phyloP scores from a whole-genome alignment of 2,113 vertebrate species.

The Melanostigma gelatinosum region DNA sequence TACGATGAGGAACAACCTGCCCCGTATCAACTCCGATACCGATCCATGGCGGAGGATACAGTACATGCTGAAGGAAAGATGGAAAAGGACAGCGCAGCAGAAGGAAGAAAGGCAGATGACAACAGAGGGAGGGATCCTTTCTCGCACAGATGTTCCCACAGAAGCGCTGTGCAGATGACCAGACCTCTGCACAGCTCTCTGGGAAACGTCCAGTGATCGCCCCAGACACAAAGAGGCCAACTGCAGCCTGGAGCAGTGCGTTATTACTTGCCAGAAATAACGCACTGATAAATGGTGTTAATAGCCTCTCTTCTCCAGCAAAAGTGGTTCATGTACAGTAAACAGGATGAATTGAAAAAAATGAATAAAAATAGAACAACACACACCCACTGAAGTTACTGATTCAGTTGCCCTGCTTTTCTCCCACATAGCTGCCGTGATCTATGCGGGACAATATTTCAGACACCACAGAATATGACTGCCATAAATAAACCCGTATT shows the following conservation, averaged over 20 bases:
- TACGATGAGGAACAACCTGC: not conserved
- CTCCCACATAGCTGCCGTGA: constrained; percentile 44
- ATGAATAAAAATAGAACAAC: not conserved
- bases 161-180: constrained; percentile 38
- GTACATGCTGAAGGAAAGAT: not conserved
- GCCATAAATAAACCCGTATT: constrained; percentile 82
- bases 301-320: constrained; percentile 20
- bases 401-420: constrained; percentile 55
- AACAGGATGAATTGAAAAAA: constrained; percentile 12
- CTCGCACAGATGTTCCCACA: constrained; percentile 64
- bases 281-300: not conserved
- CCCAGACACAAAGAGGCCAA: constrained; percentile 66
- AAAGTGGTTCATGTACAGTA: constrained; percentile 19
- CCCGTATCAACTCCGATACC: not conserved
- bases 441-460: constrained; percentile 71
- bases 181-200: constrained; percentile 25
- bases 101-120: constrained; percentile 48
- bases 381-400: constrained; percentile 20
- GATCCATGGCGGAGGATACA: not conserved
- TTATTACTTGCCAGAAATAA: not conserved
- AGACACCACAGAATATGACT: constrained; percentile 65
- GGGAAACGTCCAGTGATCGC: constrained; percentile 39
- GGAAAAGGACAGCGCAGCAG: constrained; percentile 40
- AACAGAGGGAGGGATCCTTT: constrained; percentile 19
- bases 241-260: not conserved